Evolutionary conservation across 2,888 invertebrate species (phyloP).

Genomic region (Leptopilina drosophilae): DNA sequence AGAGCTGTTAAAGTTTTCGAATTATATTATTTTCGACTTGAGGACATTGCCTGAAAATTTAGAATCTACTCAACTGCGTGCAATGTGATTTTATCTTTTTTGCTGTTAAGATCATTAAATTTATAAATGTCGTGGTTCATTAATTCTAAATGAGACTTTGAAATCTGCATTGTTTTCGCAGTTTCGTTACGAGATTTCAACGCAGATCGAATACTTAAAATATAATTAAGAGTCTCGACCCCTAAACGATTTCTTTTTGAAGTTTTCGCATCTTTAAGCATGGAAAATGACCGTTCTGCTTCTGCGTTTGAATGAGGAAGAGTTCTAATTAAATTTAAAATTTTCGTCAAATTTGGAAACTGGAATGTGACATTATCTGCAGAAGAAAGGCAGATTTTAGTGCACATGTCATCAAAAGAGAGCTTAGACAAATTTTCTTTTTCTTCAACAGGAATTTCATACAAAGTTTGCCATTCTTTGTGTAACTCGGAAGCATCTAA

Average conservation of each 20-base stretch:
- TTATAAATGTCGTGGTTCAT: too few species aligned
- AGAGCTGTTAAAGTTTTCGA: too few species aligned
- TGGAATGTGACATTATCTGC: neutral
- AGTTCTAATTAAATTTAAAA: neutral
- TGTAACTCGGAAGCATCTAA: neutral
- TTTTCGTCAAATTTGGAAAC: neutral
- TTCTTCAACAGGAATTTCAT: neutral
- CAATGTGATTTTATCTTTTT: too few species aligned
- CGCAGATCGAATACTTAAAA: neutral
- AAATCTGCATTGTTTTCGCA: too few species aligned
- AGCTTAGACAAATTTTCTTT: neutral
- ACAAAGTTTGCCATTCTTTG: neutral
- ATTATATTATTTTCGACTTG: too few species aligned
- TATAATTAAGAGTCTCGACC: neutral
- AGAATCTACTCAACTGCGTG: too few species aligned
- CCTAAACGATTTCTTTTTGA: neutral
- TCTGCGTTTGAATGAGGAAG: slow-evolving; percentile 36
- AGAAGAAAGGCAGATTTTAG: neutral
- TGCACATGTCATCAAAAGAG: neutral
- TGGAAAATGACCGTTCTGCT: slow-evolving; percentile 27
- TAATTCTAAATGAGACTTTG: too few species aligned
- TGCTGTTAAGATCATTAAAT: too few species aligned
- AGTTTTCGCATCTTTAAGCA: neutral
- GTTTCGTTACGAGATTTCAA: too few species aligned
- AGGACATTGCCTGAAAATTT: too few species aligned